Conservation (phyloP, 2,888 invertebrate species). For the Drosophila fulvimacula region DNA sequence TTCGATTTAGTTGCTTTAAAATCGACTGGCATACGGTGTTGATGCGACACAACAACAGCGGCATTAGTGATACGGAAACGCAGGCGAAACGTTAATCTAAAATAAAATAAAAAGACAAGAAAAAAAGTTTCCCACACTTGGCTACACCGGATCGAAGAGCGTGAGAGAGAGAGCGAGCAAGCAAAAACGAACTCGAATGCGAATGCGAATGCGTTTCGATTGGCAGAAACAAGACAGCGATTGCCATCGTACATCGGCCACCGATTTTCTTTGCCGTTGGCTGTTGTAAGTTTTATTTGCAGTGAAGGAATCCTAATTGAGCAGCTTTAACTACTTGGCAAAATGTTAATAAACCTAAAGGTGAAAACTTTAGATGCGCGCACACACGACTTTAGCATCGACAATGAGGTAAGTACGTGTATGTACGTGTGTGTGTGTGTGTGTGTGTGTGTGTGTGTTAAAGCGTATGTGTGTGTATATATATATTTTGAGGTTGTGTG, state of each 20-base stretch:
- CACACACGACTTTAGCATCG: constrained; percentile 92
- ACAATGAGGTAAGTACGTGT: constrained; percentile 91
- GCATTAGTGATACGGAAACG: constrained; percentile 1
- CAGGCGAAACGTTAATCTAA: not conserved
- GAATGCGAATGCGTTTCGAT: constrained; percentile 46
- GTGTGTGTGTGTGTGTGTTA: constrained; percentile 12
- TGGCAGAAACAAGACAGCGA: constrained; percentile 51
- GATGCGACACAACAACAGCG: constrained; percentile 6
- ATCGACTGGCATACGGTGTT: constrained; percentile 16
- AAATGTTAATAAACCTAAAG: constrained; percentile 90
- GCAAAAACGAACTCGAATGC: constrained; percentile 10
- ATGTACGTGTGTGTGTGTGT: not conserved
- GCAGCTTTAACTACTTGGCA: constrained; percentile 38
- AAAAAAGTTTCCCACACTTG: not conserved
- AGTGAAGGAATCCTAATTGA: constrained; percentile 16
- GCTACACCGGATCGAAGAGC: constrained; percentile 28
- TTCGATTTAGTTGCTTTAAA: constrained; percentile 8
- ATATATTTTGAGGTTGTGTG: constrained; percentile 56
- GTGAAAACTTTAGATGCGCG: constrained; percentile 95
- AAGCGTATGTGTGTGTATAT: constrained; percentile 11
- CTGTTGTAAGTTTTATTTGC: constrained; percentile 37
- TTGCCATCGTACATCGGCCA: constrained; percentile 44
- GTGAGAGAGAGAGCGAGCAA: not conserved
- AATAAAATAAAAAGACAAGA: not conserved
- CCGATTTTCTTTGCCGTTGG: constrained; percentile 43